Evolutionary conservation across 2,888 invertebrate genomes (phyloP).

Genomic region (Sepiola atlantica): DNA sequence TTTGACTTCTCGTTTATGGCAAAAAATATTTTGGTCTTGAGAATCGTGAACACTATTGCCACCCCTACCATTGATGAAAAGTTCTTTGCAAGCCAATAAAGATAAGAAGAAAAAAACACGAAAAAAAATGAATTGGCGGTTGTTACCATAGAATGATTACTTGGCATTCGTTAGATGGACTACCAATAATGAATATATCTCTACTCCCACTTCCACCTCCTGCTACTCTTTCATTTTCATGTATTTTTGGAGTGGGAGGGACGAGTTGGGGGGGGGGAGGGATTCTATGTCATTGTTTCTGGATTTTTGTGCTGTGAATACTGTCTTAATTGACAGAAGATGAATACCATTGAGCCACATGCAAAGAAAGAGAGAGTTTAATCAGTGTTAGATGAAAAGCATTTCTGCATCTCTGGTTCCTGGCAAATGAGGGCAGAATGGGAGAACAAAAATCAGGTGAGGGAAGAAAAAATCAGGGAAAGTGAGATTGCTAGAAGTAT

Average conservation of each 20-base stretch:
- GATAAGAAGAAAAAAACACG: background rate
- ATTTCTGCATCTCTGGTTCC: background rate
- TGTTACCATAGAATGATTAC: slow-evolving; percentile 32
- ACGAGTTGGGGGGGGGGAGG: background rate
- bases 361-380: background rate
- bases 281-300: background rate
- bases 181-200: background rate
- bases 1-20: background rate
- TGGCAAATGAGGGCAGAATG: background rate
- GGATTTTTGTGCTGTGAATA: slow-evolving; percentile 21
- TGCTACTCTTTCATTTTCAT: background rate
- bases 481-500: background rate
- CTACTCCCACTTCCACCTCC: background rate
- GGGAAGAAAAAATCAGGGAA: no score
- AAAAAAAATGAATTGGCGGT: background rate
- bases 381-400: slow-evolving; percentile 32
- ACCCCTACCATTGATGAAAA: background rate
- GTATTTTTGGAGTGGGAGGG: background rate
- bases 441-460: background rate
- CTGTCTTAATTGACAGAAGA: background rate
- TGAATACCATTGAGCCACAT: background rate
- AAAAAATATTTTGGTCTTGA: background rate
- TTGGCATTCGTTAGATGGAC: slow-evolving; percentile 20
- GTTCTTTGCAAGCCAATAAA: background rate
- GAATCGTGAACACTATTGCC: background rate